phyloP scores from a whole-genome alignment of 2,797 vertebrate genomes.

The Poecilia gillii region DNA sequence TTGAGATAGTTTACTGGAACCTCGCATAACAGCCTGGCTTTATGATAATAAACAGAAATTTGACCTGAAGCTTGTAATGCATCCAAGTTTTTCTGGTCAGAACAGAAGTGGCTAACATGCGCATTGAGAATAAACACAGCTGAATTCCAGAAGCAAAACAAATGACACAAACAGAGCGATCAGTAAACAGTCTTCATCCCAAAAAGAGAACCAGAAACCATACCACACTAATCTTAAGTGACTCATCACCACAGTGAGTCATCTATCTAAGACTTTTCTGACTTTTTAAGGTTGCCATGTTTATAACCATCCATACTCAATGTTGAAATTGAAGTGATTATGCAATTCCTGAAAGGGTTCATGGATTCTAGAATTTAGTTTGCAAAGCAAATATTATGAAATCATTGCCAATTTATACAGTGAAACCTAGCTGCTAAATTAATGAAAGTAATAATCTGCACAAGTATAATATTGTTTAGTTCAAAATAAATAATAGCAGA shows the following conservation, averaged over 20 bases:
- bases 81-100: conserved; percentile 59
- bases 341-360: conserved; percentile 64
- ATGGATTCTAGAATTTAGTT: conserved; percentile 17
- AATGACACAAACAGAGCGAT: conserved; percentile 63
- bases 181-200: conserved; percentile 63
- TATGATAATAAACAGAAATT: conserved; percentile 63
- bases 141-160: conserved; percentile 66
- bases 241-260: conserved; percentile 61
- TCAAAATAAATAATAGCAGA: conserved; percentile 16
- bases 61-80: conserved; percentile 35
- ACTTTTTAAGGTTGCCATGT: conserved; percentile 36
- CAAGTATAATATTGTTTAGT: conserved; percentile 2
- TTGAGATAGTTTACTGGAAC: conserved; percentile 58
- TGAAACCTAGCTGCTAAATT: neutral
- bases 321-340: conserved; percentile 51
- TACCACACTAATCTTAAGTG: conserved; percentile 47
- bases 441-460: conserved; percentile 10
- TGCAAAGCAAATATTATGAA: conserved; percentile 26
- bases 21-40: conserved; percentile 45
- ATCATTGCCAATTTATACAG: conserved; percentile 11
- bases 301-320: conserved; percentile 62
- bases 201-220: conserved; percentile 51
- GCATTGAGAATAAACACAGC: conserved; percentile 59
- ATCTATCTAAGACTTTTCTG: conserved; percentile 22
- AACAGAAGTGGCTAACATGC: conserved; percentile 63